Evolutionary conservation across 2,797 vertebrate genomes (phyloP).

Genomic region (Pseudopleuronectes americanus): DNA sequence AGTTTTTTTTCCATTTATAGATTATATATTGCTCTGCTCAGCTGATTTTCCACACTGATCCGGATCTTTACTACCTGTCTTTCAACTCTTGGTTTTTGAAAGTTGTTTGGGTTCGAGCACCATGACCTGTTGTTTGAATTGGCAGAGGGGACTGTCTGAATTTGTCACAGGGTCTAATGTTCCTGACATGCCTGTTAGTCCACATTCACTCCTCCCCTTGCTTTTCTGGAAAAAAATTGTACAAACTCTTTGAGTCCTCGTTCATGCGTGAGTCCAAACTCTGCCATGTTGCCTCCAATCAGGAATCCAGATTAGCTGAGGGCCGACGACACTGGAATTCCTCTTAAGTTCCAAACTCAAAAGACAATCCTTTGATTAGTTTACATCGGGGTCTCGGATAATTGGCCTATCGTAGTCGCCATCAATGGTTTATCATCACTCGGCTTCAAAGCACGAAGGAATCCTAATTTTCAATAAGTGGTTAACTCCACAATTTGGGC

Average conservation of each 20-base stretch:
- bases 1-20: conserved; percentile 50
- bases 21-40: conserved; percentile 55
- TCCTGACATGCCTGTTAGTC: conserved; percentile 76
- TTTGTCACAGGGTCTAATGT: conserved; percentile 71
- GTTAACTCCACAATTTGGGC: conserved; percentile 60
- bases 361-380: conserved; percentile 68
- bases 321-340: conserved; percentile 75
- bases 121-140: conserved; percentile 76
- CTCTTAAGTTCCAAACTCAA: conserved; percentile 64
- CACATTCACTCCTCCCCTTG: conserved; percentile 55
- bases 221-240: conserved; percentile 66
- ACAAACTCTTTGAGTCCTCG: conserved; percentile 58
- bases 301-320: conserved; percentile 73
- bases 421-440: conserved; percentile 70
- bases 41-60: conserved; percentile 60
- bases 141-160: conserved; percentile 73
- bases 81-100: conserved; percentile 58
- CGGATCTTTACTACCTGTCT: conserved; percentile 74
- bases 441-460: conserved; percentile 66
- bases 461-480: conserved; percentile 69
- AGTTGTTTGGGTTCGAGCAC: conserved; percentile 60
- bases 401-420: conserved; percentile 69
- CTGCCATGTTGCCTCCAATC: conserved; percentile 69
- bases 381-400: conserved; percentile 60
- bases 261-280: conserved; percentile 55